Conservation (phyloP, 1,140 invertebrate genomes). For the Pseudomyrmex sp. region DNA sequence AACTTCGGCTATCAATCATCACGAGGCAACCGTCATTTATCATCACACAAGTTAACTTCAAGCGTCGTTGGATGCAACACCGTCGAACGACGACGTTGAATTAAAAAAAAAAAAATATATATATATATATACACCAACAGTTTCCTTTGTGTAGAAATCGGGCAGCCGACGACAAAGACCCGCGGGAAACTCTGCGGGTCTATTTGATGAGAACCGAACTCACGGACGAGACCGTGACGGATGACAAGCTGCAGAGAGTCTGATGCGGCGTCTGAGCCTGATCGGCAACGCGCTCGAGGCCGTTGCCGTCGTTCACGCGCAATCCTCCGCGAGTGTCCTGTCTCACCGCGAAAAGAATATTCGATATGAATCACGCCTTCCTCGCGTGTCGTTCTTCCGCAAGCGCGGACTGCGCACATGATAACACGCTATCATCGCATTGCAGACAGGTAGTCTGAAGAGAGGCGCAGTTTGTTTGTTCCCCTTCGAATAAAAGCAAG, state of each 20-base stretch:
- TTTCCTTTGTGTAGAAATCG: neutral
- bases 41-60: too few species aligned
- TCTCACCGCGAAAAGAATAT: constrained; percentile 52
- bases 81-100: too few species aligned
- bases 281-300: constrained; percentile 61
- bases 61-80: too few species aligned
- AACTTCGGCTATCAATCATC: neutral
- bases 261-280: constrained; percentile 63
- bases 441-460: constrained; percentile 51
- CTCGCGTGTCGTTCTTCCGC: constrained; percentile 33
- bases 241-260: constrained; percentile 56
- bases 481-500: neutral
- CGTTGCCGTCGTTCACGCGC: constrained; percentile 50
- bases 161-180: constrained; percentile 20
- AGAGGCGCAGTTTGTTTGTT: neutral
- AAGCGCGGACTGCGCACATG: neutral
- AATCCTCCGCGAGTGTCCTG: constrained; percentile 66
- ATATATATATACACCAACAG: too few species aligned
- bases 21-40: neutral
- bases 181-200: constrained; percentile 61
- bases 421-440: constrained; percentile 27
- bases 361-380: constrained; percentile 59
- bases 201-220: constrained; percentile 65
- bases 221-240: constrained; percentile 57
- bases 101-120: too few species aligned